Conservation (phyloP, 2,113 vertebrate genomes). For the Sylvietta virens region DNA sequence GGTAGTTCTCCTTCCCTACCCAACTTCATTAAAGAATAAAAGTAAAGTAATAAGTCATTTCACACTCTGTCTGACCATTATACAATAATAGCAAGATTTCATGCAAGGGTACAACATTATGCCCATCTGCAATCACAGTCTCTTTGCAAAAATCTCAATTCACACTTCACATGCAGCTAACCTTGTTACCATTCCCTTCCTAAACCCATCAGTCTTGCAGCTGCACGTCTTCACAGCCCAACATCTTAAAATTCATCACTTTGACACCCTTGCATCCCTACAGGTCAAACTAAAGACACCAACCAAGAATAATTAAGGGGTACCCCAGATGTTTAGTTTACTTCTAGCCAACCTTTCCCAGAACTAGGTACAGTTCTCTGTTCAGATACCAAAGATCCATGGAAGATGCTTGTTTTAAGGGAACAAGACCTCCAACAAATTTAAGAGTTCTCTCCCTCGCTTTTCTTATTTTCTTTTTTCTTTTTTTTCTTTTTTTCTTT, state of each 20-base stretch:
- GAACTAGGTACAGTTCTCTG: slow-evolving; percentile 44
- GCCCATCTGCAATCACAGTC: slow-evolving; percentile 85
- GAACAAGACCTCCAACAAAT: slow-evolving; percentile 62
- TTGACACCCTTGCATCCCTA: slow-evolving; percentile 84
- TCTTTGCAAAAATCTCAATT: slow-evolving; percentile 91
- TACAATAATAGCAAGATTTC: slow-evolving; percentile 82
- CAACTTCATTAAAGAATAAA: slow-evolving; percentile 87
- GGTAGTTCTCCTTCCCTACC: slow-evolving; percentile 65
- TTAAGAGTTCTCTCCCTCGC: slow-evolving; percentile 9
- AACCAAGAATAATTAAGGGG: slow-evolving; percentile 84
- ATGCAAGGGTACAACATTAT: slow-evolving; percentile 84
- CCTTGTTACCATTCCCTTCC: slow-evolving; percentile 85
- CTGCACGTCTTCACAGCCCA: slow-evolving; percentile 84
- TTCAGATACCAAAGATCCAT: slow-evolving; percentile 37
- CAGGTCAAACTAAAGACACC: slow-evolving; percentile 83
- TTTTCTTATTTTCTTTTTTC: neutral
- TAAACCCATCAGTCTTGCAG: slow-evolving; percentile 83
- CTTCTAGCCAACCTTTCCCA: slow-evolving; percentile 62
- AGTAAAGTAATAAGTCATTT: slow-evolving; percentile 87
- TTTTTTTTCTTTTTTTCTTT: neutral
- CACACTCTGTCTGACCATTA: slow-evolving; percentile 82
- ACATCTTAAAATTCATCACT: slow-evolving; percentile 90
- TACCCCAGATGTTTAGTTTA: slow-evolving; percentile 82
- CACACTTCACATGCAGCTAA: slow-evolving; percentile 90
- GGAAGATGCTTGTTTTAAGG: slow-evolving; percentile 60